A percentile compares a stretch with the other conserved stretches of the same genome.
Evolutionary conservation across 2,888 invertebrate species (phyloP).

Genomic region (Zelleria hepariella): DNA sequence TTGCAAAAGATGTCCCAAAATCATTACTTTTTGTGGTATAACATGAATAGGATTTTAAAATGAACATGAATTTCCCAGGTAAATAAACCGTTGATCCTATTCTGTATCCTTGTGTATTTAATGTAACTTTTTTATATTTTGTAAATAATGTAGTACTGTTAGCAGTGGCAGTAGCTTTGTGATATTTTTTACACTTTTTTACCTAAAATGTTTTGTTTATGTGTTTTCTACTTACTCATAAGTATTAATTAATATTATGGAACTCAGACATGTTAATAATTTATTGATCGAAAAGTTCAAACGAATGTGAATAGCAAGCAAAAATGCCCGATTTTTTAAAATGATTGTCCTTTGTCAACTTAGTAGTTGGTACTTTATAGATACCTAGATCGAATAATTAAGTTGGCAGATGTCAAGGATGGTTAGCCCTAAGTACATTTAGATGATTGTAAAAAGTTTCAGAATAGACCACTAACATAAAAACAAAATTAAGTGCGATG

Average conservation of each 20-base stretch:
- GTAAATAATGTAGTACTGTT: background rate
- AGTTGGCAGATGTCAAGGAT: background rate
- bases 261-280: background rate
- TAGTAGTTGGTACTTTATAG: no score
- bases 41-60: background rate
- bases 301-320: background rate
- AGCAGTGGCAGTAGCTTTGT: background rate
- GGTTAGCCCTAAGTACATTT: background rate
- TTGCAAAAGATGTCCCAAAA: no score
- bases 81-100: background rate
- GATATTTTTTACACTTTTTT: background rate
- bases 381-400: background rate
- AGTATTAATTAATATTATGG: background rate
- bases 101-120: background rate
- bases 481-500: slow-evolving; percentile 58
- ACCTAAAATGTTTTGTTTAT: background rate
- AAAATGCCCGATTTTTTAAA: no score
- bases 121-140: background rate
- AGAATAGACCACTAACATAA: background rate
- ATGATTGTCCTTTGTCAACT: background rate
- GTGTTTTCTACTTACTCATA: background rate
- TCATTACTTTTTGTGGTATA: no score
- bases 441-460: background rate
- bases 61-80: background rate
- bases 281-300: background rate